These are phyloP conservation scores for Hermodice carunculata DNA, from an alignment of 2,888 invertebrate genomes.

Conservation along the genomic window DNA sequence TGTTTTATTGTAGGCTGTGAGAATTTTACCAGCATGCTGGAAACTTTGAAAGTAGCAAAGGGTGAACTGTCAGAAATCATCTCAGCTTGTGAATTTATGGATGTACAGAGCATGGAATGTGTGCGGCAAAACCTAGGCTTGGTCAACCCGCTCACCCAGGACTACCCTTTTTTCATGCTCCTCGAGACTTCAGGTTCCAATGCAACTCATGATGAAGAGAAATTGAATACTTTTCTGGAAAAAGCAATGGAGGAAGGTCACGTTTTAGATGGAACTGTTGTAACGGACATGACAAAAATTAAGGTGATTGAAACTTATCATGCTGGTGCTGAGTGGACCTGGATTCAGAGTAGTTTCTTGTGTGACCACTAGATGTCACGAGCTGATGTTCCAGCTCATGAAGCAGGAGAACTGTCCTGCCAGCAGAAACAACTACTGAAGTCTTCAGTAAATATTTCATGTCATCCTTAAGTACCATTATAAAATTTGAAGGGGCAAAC, in stretches of 20 bases:
- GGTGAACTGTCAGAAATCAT: conserved; percentile 86
- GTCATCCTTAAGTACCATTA: no score
- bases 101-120: conserved; percentile 80
- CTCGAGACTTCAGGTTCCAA: conserved; percentile 80
- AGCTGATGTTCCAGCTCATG: no score
- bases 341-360: no score
- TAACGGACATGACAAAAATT: conserved; percentile 86
- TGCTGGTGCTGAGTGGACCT: no score
- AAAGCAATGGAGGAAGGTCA: conserved; percentile 79
- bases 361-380: no score
- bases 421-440: no score
- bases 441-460: no score
- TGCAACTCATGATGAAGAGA: conserved; percentile 87
- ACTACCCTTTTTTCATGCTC: conserved; percentile 64
- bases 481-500: no score
- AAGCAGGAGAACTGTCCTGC: no score
- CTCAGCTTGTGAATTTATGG: conserved; percentile 96
- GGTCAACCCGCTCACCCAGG: conserved; percentile 67
- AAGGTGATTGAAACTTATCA: no score
- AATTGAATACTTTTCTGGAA: conserved; percentile 84
- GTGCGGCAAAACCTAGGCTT: conserved; percentile 77
- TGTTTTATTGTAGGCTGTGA: conserved; percentile 76
- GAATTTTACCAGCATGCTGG: conserved; percentile 83
- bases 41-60: conserved; percentile 83
- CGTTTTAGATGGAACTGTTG: conserved; percentile 86